These are phyloP conservation scores for Delia radicum DNA, from an alignment of 1,140 invertebrate species.

Conservation along the genomic window DNA sequence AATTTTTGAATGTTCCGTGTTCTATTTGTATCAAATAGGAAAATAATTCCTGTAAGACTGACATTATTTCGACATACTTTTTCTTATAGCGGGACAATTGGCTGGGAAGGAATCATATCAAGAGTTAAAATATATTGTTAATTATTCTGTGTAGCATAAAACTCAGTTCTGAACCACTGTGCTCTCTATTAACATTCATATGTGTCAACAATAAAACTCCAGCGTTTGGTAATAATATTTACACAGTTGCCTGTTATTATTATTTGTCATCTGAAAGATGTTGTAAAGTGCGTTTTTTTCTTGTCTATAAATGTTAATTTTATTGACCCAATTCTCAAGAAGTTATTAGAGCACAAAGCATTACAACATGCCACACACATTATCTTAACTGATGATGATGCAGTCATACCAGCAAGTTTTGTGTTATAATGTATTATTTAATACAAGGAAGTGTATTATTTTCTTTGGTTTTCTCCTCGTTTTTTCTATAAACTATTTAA, in stretches of 20 bases:
- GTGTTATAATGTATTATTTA: background rate
- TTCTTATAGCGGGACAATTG: too few species aligned
- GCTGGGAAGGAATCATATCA: too few species aligned
- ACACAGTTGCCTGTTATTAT: constrained; percentile 4
- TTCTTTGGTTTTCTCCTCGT: background rate
- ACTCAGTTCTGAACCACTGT: background rate
- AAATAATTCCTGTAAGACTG: too few species aligned
- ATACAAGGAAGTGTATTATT: background rate
- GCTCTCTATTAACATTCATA: too few species aligned
- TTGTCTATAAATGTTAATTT: constrained; percentile 23
- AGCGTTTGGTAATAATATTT: too few species aligned
- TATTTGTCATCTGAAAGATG: constrained; percentile 10
- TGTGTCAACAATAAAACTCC: background rate
- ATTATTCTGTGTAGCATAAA: too few species aligned
- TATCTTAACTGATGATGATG: background rate
- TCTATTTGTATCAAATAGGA: too few species aligned
- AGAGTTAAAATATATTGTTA: too few species aligned
- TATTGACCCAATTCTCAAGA: constrained; percentile 22
- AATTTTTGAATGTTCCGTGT: too few species aligned
- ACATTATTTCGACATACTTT: too few species aligned
- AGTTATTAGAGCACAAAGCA: constrained; percentile 19
- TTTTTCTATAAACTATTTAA: background rate
- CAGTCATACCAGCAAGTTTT: constrained; percentile 6
- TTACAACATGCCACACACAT: background rate
- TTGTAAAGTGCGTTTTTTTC: background rate